Evolutionary conservation across 2,888 invertebrate genomes (phyloP).

Genomic region (Epirrita christyi): DNA sequence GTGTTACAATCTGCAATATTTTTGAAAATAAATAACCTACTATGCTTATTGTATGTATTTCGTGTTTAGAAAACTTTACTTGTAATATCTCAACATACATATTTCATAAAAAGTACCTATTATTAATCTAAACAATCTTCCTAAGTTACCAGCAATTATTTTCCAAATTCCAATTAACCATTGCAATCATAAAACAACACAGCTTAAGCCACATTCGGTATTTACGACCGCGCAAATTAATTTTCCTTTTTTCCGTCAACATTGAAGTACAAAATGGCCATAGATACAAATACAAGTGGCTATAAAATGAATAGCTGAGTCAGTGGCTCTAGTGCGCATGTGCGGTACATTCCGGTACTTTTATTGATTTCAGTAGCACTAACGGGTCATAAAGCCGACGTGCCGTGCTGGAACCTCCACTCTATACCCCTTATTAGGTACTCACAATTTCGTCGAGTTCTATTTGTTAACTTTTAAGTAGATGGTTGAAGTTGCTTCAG

Average conservation of each 20-base stretch:
- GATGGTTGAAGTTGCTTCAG: constrained; percentile 45
- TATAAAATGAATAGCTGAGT: constrained; percentile 84
- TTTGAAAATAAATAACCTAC: too few species aligned
- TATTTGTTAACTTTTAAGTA: constrained; percentile 77
- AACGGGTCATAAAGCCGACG: constrained; percentile 85
- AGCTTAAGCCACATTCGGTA: constrained; percentile 47
- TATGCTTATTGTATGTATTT: too few species aligned
- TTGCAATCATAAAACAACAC: constrained; percentile 50
- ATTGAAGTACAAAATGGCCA: constrained; percentile 78
- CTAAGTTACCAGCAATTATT: not conserved
- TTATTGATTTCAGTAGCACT: constrained; percentile 90
- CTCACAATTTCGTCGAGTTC: constrained; percentile 74
- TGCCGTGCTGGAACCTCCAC: constrained; percentile 77
- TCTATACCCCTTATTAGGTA: constrained; percentile 81
- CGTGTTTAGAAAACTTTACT: too few species aligned
- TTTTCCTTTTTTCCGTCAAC: constrained; percentile 72
- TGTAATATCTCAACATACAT: too few species aligned
- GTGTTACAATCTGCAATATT: too few species aligned
- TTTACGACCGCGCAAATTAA: constrained; percentile 67
- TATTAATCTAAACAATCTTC: too few species aligned
- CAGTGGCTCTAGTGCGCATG: constrained; percentile 80
- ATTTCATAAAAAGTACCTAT: too few species aligned
- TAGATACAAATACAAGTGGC: constrained; percentile 84
- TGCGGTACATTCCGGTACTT: constrained; percentile 86
- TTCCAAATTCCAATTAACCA: constrained; percentile 6